Percentiles rank a stretch among this genome's conserved stretches.
Conservation (phyloP, 2,113 vertebrate genomes). For the Pachyramphus minor region DNA sequence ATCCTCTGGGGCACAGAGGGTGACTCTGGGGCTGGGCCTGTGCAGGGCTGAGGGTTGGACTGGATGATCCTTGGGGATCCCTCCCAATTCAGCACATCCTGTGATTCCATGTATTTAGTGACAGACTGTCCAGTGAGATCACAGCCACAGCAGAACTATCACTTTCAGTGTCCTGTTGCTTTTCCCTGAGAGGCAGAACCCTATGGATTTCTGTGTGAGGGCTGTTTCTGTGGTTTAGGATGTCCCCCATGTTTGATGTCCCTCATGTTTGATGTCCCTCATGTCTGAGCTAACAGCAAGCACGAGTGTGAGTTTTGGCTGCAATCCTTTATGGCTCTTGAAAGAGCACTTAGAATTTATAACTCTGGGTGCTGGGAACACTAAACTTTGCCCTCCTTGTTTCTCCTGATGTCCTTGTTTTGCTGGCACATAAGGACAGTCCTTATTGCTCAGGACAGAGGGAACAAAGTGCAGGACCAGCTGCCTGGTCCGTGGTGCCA, state of each 20-base stretch:
- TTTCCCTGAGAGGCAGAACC: not conserved
- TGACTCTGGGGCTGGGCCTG: not conserved
- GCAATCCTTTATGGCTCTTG: not conserved
- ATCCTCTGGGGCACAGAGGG: not conserved
- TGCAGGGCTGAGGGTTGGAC: not conserved
- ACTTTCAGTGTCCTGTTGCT: not conserved
- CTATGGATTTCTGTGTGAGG: rapidly evolving
- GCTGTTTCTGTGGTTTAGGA: not conserved
- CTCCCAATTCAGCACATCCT: not conserved
- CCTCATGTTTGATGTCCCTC: not conserved
- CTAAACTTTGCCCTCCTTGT: not conserved
- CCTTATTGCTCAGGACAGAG: not conserved
- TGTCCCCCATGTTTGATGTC: not conserved
- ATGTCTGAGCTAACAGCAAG: not conserved
- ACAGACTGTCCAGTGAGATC: not conserved
- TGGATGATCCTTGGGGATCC: not conserved
- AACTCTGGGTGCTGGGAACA: not conserved
- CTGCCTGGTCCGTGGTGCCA: not conserved
- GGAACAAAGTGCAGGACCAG: not conserved
- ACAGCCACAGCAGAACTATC: not conserved
- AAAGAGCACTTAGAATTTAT: not conserved
- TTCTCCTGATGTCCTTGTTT: not conserved
- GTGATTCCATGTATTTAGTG: rapidly evolving
- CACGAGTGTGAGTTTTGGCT: not conserved
- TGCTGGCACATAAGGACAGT: not conserved